Evolutionary conservation across 1,140 invertebrate species (phyloP).

Genomic region (Scaptodrosophila lebanonensis): DNA sequence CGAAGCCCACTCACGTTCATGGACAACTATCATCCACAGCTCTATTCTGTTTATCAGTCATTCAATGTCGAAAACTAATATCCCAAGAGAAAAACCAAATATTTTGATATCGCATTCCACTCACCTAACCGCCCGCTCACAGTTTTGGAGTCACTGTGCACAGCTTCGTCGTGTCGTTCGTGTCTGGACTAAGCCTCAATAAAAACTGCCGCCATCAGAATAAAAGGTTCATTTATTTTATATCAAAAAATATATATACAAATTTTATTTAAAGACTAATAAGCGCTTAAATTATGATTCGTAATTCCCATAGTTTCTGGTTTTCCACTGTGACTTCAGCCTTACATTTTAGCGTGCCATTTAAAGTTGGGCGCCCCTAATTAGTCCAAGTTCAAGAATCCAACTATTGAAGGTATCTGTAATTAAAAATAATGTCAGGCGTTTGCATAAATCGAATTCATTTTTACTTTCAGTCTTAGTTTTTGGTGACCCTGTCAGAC

Average conservation of each 20-base stretch:
- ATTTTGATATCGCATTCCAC: too few species aligned
- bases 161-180: too few species aligned
- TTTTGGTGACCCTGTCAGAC: slow-evolving; percentile 7
- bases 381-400: slow-evolving; percentile 68
- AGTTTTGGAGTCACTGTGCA: too few species aligned
- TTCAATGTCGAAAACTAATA: too few species aligned
- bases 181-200: too few species aligned
- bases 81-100: too few species aligned
- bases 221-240: neutral
- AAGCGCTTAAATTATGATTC: neutral
- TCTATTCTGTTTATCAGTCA: too few species aligned
- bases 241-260: slow-evolving; percentile 1
- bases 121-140: too few species aligned
- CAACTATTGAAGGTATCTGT: slow-evolving; percentile 70
- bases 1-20: too few species aligned
- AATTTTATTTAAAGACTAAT: slow-evolving; percentile 4
- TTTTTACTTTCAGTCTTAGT: slow-evolving; percentile 34
- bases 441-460: slow-evolving; percentile 66
- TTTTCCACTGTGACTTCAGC: slow-evolving; percentile 29
- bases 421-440: slow-evolving; percentile 43
- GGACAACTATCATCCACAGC: too few species aligned
- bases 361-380: too few species aligned
- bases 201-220: too few species aligned
- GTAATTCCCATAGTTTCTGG: slow-evolving; percentile 30
- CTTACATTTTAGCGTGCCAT: slow-evolving; percentile 18